Evolutionary conservation across 2,888 invertebrate species (phyloP), one percentile per base, ranked within the genome.

Genomic region (Nudaria mundana): DNA sequence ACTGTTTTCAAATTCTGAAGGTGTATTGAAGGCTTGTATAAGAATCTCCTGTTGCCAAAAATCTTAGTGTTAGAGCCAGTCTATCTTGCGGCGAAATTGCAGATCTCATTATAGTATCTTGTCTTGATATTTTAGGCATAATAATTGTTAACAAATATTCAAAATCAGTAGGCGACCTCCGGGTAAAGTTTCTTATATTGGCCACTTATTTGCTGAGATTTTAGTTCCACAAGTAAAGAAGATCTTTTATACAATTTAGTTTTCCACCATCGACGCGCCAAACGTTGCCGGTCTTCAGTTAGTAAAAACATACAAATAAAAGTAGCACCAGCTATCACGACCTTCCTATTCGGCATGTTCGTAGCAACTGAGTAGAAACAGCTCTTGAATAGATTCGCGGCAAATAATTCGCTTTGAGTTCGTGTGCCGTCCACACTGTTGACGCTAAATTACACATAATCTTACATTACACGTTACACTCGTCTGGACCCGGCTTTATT

Each of bases 1-100:
- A 37, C 20, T 44, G 46, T 37, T 44, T 43, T 25, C 48, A 52
- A 29, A 52, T 36, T 35, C 37, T 39, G 22, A 46, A 52, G 8
- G 28, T 16, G 20, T 46, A 48, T 40, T 48, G 45, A 20, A 52
- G 40, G 18, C 45, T 32, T n/a, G n/a, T n/a, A n/a, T n/a, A n/a
- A n/a, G n/a, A n/a, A n/a, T n/a, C n/a, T n/a, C 22, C 22, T 22
- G 22, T 7, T 8, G 22, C 22, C 22, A 22, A 22, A 22, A 18
- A 18, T 18, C 18, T 18, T 18, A 18, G 18, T 18, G 18, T 18
- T 18, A 18, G 3, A 3, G 18, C 18, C 18, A 18, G 5, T 5
- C 18, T 3, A 5, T 18, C 18, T 18, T 18, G 4, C 18, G 5
- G 4, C 3, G 18, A 5, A 18, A 18, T 18, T 5, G 18, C 18